These are phyloP conservation scores for Drosophila lacteicornis DNA, from an alignment of 1,140 invertebrate species.

Conservation along the genomic window DNA sequence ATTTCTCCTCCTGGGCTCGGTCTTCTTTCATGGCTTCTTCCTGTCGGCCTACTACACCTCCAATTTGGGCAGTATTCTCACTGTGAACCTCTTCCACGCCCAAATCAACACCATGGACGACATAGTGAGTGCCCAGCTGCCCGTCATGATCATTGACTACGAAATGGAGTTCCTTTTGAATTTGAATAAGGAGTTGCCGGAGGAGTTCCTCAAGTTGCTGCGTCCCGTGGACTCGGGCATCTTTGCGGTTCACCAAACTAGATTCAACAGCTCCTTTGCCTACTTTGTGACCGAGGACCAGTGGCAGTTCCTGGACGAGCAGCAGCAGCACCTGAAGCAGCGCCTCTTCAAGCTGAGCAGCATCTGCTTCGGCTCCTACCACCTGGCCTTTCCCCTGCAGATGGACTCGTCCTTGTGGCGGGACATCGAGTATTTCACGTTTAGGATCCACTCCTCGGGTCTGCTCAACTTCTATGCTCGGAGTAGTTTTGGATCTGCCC, in stretches of 20 bases:
- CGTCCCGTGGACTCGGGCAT: slow-evolving; percentile 60
- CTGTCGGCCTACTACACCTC: slow-evolving; percentile 74
- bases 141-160: slow-evolving; percentile 79
- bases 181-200: slow-evolving; percentile 44
- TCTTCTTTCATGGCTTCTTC: slow-evolving; percentile 77
- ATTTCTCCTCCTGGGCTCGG: slow-evolving; percentile 49
- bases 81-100: slow-evolving; percentile 71
- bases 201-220: slow-evolving; percentile 51
- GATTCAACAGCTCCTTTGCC: slow-evolving; percentile 67
- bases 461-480: slow-evolving; percentile 66
- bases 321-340: slow-evolving; percentile 67
- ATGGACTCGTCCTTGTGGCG: slow-evolving; percentile 73
- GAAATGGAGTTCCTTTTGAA: slow-evolving; percentile 69
- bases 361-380: slow-evolving; percentile 73
- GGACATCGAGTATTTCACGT: slow-evolving; percentile 67
- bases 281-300: slow-evolving; percentile 72
- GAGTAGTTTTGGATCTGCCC: slow-evolving; percentile 63
- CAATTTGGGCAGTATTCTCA: slow-evolving; percentile 71
- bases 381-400: slow-evolving; percentile 70
- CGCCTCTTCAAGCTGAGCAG: slow-evolving; percentile 64
- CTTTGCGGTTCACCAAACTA: slow-evolving; percentile 55
- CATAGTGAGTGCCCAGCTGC: slow-evolving; percentile 59
- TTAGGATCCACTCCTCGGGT: slow-evolving; percentile 67
- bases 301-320: slow-evolving; percentile 71
- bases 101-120: slow-evolving; percentile 77